These are phyloP conservation scores for Prunella strophiata DNA, from an alignment of 2,797 vertebrate species.

Conservation along the genomic window DNA sequence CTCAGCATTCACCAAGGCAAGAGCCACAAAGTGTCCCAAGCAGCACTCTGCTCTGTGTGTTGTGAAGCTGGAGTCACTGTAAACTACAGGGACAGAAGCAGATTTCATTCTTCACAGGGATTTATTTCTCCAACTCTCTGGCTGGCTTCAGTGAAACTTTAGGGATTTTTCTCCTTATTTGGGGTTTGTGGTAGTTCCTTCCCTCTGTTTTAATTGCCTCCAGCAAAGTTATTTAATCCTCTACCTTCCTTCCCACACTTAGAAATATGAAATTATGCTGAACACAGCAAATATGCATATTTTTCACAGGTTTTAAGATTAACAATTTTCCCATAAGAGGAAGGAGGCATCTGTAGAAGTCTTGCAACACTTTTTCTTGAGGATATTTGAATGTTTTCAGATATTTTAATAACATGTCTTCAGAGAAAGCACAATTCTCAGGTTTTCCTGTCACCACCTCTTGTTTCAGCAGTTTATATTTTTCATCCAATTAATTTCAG, in stretches of 20 bases:
- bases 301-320: background rate
- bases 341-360: background rate
- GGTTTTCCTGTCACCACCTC: background rate
- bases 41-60: accelerated
- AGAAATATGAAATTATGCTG: background rate
- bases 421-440: background rate
- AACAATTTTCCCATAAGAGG: background rate
- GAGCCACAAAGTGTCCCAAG: background rate
- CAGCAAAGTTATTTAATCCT: background rate
- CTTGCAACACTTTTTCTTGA: background rate
- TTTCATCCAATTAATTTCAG: background rate
- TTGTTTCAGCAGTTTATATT: background rate
- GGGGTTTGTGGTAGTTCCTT: background rate
- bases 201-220: background rate
- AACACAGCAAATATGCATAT: background rate
- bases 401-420: background rate
- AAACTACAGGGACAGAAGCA: background rate
- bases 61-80: accelerated
- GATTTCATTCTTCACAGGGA: background rate
- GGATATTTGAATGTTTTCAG: background rate
- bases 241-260: background rate
- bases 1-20: background rate
- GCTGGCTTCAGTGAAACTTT: background rate
- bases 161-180: background rate
- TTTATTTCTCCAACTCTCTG: background rate